Conservation (phyloP, 2,888 invertebrate species). For the Tiliacea aurago region DNA sequence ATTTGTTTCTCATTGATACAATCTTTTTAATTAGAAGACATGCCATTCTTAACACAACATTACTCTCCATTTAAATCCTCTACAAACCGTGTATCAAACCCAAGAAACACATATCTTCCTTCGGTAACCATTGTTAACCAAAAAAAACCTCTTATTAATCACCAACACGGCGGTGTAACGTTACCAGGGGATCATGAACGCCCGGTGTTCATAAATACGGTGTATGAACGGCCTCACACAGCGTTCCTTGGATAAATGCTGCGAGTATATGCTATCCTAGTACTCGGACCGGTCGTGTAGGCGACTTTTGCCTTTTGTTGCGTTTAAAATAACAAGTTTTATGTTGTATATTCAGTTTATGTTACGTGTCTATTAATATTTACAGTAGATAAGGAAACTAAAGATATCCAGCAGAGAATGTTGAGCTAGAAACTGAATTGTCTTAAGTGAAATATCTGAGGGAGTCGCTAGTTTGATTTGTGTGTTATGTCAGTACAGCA, state of each 20-base stretch:
- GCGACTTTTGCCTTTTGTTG: slow-evolving; percentile 75
- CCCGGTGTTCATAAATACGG: slow-evolving; percentile 87
- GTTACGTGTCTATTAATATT: slow-evolving; percentile 66
- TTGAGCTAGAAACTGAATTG: slow-evolving; percentile 52
- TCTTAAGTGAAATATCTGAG: slow-evolving; percentile 44
- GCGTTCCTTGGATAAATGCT: slow-evolving; percentile 83
- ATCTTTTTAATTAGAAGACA: slow-evolving; percentile 57
- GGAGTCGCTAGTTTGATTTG: slow-evolving; percentile 22
- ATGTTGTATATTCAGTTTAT: slow-evolving; percentile 65
- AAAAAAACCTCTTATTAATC: slow-evolving; percentile 80
- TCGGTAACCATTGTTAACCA: slow-evolving; percentile 58
- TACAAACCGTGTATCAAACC: slow-evolving; percentile 26
- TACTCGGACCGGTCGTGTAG: slow-evolving; percentile 80
- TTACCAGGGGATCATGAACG: slow-evolving; percentile 83
- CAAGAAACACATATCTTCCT: slow-evolving; percentile 47
- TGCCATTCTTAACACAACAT: slow-evolving; percentile 44
- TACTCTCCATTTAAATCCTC: slow-evolving; percentile 34
- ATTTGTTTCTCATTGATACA: slow-evolving; percentile 50
- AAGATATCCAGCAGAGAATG: slow-evolving; percentile 38
- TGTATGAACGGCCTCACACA: slow-evolving; percentile 87
- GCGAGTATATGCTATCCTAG: slow-evolving; percentile 72
- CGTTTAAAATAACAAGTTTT: slow-evolving; percentile 66
- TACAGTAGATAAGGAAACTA: slow-evolving; percentile 63
- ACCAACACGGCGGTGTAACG: slow-evolving; percentile 80
- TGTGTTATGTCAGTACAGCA: slow-evolving; percentile 15